Percentiles rank a stretch among this genome's conserved stretches.
Evolutionary conservation across 2,113 vertebrate genomes (phyloP).

Genomic region (Zootoca vivipara): DNA sequence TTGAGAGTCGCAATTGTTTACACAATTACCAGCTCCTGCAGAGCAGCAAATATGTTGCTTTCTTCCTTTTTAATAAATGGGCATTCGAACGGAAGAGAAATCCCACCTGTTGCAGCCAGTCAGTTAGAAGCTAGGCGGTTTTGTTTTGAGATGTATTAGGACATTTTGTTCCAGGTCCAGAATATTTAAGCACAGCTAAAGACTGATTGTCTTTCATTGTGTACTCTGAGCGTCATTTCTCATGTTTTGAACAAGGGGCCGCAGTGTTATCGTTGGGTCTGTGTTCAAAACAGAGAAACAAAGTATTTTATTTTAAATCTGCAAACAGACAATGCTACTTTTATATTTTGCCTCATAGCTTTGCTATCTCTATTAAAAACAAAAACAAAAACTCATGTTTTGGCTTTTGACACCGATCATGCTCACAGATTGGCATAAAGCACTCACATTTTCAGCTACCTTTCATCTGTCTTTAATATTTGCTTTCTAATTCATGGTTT

Average conservation of each 20-base stretch:
- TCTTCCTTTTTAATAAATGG: constrained; percentile 24
- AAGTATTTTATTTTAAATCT: constrained; percentile 17
- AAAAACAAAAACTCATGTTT: not conserved
- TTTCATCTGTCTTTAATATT: constrained; percentile 21
- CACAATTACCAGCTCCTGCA: rapidly evolving
- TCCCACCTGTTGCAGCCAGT: not conserved
- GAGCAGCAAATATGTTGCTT: constrained; percentile 5
- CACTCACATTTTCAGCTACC: not conserved
- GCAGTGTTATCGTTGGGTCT: constrained; percentile 33
- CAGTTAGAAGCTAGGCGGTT: constrained; percentile 23
- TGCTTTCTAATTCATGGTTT: not conserved
- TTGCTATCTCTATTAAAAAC: not conserved
- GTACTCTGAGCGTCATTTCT: constrained; percentile 21
- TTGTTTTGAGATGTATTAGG: constrained; percentile 49
- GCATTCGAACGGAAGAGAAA: constrained; percentile 9
- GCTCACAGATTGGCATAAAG: not conserved
- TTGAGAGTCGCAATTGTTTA: constrained; percentile 28
- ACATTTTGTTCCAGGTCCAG: constrained; percentile 49
- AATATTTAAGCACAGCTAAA: constrained; percentile 39
- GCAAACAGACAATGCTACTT: not conserved
- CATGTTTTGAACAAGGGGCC: constrained; percentile 36
- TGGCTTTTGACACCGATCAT: not conserved
- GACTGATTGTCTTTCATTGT: constrained; percentile 39
- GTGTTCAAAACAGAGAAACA: constrained; percentile 26
- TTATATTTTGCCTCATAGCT: not conserved